Conservation (phyloP, 2,113 vertebrate species). For the Gobius niger region DNA sequence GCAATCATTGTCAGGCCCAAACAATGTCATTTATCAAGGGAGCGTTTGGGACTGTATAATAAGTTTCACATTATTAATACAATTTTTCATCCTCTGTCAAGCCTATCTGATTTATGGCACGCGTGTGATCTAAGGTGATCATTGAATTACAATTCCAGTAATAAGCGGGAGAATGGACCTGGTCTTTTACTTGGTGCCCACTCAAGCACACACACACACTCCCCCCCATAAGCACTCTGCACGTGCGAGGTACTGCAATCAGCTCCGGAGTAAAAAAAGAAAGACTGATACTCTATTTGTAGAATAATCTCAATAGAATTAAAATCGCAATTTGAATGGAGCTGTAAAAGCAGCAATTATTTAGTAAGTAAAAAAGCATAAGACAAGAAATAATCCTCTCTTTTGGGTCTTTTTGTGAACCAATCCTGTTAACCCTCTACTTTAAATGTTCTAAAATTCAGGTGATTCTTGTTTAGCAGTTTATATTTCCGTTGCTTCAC, state of each 20-base stretch:
- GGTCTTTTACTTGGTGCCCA: slow-evolving; percentile 67
- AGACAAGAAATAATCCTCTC: too few species aligned
- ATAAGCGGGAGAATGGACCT: slow-evolving; percentile 82
- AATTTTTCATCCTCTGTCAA: slow-evolving; percentile 99
- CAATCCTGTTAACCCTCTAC: too few species aligned
- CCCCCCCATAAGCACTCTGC: slow-evolving; percentile 41
- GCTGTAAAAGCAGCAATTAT: too few species aligned
- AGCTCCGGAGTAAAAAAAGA: slow-evolving; percentile 71
- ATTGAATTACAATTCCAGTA: slow-evolving; percentile 99
- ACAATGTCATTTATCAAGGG: slow-evolving; percentile 99
- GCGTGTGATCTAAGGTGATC: slow-evolving; percentile 99
- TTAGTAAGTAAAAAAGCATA: too few species aligned
- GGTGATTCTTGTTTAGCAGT: too few species aligned
- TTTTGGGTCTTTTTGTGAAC: too few species aligned
- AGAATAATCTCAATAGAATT: too few species aligned
- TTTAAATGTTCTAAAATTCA: too few species aligned
- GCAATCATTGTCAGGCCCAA: slow-evolving; percentile 99
- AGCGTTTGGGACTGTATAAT: slow-evolving; percentile 99
- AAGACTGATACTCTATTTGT: too few species aligned
- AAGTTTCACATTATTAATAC: slow-evolving; percentile 99
- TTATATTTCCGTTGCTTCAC: too few species aligned
- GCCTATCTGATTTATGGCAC: slow-evolving; percentile 98
- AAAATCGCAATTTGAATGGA: too few species aligned
- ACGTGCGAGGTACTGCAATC: slow-evolving; percentile 45
- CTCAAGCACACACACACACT: slow-evolving; percentile 24